Evolutionary conservation across 2,113 vertebrate genomes (phyloP).

Genomic region (Motacilla alba): DNA sequence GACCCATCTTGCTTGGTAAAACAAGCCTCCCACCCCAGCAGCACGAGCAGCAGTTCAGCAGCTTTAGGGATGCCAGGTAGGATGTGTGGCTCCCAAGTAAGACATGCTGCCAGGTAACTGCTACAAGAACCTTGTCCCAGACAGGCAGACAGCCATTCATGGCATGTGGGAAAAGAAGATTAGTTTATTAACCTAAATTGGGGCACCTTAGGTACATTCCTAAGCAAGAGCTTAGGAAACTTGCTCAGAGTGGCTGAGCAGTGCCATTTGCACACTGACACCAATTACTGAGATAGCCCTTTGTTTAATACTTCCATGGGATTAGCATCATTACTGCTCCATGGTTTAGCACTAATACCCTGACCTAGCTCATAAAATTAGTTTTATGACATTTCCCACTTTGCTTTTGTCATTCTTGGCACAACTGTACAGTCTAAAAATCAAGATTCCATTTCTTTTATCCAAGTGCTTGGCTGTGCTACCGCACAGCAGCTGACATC

Average conservation of each 20-base stretch:
- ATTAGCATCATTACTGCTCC: conserved; percentile 41
- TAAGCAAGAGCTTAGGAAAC: conserved; percentile 6
- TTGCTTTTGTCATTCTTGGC: conserved; percentile 65
- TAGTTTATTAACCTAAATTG: conserved; percentile 42
- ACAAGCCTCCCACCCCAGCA: neutral
- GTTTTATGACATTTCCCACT: conserved; percentile 57
- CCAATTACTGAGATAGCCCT: conserved; percentile 40
- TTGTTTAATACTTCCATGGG: conserved; percentile 32
- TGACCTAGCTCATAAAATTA: conserved; percentile 41
- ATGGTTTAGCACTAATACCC: conserved; percentile 35
- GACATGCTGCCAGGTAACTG: neutral
- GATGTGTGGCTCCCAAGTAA: neutral
- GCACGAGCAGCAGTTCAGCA: neutral
- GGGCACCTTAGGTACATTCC: conserved; percentile 27
- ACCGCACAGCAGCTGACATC: conserved; percentile 69
- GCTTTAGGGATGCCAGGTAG: neutral
- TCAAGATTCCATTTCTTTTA: conserved; percentile 70
- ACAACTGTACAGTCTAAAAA: conserved; percentile 4
- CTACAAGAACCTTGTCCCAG: neutral
- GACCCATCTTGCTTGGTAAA: neutral
- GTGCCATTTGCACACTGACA: conserved; percentile 27
- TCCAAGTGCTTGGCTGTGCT: conserved; percentile 60
- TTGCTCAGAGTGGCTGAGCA: neutral
- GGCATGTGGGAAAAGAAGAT: conserved; percentile 34
- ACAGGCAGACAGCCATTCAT: neutral